phyloP scores from a whole-genome alignment of 2,113 vertebrate species.

The Upupa epops region DNA sequence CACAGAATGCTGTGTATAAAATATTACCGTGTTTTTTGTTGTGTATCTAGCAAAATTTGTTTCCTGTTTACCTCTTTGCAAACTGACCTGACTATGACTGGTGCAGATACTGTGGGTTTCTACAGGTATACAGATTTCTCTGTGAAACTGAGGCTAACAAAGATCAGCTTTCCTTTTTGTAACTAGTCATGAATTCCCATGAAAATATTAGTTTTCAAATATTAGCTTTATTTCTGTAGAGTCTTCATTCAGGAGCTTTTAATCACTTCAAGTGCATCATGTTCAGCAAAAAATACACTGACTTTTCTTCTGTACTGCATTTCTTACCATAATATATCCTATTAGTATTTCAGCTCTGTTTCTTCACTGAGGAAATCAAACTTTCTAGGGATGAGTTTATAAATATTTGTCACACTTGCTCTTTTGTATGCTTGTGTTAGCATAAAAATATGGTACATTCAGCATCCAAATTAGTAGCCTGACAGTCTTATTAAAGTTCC shows the following conservation, averaged over 20 bases:
- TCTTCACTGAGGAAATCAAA: not conserved
- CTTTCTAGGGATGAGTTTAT: not conserved
- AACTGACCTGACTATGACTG: not conserved
- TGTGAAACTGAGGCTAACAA: not conserved
- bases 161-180: not conserved
- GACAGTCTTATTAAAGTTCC: not conserved
- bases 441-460: not conserved
- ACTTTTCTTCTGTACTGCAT: not conserved
- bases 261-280: not conserved
- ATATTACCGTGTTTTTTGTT: not conserved
- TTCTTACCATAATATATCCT: not conserved
- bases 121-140: not conserved
- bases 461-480: not conserved
- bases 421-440: not conserved
- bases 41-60: not conserved
- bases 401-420: not conserved
- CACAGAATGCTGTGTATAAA: not conserved
- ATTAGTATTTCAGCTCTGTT: not conserved
- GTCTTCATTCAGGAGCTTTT: not conserved
- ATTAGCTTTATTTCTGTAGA: not conserved
- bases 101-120: not conserved
- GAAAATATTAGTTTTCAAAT: not conserved
- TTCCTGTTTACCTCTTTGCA: not conserved
- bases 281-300: not conserved
- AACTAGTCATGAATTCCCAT: not conserved